A percentile compares a stretch with the other conserved stretches of the same genome.
phyloP scores from a whole-genome alignment of 2,113 vertebrate genomes.

The Ciconia boyciana region DNA sequence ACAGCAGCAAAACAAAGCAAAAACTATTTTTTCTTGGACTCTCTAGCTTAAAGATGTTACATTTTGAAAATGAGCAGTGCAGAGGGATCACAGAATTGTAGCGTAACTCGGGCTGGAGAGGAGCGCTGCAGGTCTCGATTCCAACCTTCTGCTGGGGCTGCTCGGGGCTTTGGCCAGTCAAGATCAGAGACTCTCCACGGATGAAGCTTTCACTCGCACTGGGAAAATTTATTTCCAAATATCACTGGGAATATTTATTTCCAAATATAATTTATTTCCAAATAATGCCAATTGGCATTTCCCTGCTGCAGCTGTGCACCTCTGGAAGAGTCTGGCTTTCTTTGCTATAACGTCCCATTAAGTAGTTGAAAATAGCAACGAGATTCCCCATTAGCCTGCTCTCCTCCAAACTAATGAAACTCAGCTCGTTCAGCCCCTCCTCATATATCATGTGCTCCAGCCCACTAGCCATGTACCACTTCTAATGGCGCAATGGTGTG shows the following conservation, averaged over 20 bases:
- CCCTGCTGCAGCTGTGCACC: neutral
- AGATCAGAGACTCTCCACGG: neutral
- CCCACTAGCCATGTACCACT: neutral
- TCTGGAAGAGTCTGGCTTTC: neutral
- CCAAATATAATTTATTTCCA: neutral
- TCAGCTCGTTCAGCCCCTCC: neutral
- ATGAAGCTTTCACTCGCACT: neutral
- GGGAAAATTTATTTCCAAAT: neutral
- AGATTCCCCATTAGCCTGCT: neutral
- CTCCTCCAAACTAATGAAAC: slow-evolving; percentile 3
- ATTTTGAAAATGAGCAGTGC: neutral
- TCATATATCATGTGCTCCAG: neutral
- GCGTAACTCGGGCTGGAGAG: neutral
- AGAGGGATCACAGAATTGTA: neutral
- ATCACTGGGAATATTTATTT: neutral
- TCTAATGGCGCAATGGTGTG: neutral
- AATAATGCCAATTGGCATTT: neutral
- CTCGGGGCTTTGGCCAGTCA: neutral
- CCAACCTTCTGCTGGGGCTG: neutral
- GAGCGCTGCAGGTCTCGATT: neutral
- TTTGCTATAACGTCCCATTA: neutral
- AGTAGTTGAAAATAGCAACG: neutral
- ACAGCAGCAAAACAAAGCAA: neutral
- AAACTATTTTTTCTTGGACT: neutral
- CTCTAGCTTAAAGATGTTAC: neutral